These are phyloP conservation scores for Aradus depressus DNA, from an alignment of 2,888 invertebrate species.

Conservation along the genomic window DNA sequence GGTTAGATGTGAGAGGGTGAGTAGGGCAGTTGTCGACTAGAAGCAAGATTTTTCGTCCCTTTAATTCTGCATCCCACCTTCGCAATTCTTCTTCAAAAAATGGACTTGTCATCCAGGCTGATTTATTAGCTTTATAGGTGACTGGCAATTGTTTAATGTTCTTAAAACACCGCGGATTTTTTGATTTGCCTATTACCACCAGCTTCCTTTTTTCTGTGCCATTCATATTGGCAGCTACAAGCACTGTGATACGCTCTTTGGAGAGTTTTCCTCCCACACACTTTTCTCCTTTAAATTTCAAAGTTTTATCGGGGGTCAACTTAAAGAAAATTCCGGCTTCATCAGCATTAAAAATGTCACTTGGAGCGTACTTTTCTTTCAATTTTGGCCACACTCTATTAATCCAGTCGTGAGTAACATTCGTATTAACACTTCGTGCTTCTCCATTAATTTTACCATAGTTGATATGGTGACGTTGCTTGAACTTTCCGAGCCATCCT, in stretches of 20 bases:
- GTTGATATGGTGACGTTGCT: not conserved
- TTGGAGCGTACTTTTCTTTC: not conserved
- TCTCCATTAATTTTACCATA: not conserved
- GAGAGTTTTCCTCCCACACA: not conserved
- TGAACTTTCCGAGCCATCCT: not conserved
- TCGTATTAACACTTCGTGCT: not conserved
- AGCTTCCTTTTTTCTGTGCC: not conserved
- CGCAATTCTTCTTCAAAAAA: not conserved
- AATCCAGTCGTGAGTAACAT: not conserved
- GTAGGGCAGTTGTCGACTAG: not conserved
- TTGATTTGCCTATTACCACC: too few species aligned
- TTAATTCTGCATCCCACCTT: not conserved
- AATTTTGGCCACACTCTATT: not conserved
- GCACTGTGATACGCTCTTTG: not conserved
- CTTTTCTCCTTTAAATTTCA: slow-evolving; percentile 31
- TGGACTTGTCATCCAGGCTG: not conserved
- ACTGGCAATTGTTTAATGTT: not conserved
- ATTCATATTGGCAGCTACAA: not conserved
- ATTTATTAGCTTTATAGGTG: not conserved
- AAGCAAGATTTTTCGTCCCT: too few species aligned
- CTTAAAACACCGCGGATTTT: too few species aligned
- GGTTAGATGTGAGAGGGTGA: too few species aligned
- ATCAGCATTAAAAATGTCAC: slow-evolving; percentile 32
- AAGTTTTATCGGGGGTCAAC: slow-evolving; percentile 31
- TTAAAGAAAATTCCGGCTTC: slow-evolving; percentile 32